Evolutionary conservation across 2,797 vertebrate genomes (phyloP).

Genomic region (Clamator glandarius): DNA sequence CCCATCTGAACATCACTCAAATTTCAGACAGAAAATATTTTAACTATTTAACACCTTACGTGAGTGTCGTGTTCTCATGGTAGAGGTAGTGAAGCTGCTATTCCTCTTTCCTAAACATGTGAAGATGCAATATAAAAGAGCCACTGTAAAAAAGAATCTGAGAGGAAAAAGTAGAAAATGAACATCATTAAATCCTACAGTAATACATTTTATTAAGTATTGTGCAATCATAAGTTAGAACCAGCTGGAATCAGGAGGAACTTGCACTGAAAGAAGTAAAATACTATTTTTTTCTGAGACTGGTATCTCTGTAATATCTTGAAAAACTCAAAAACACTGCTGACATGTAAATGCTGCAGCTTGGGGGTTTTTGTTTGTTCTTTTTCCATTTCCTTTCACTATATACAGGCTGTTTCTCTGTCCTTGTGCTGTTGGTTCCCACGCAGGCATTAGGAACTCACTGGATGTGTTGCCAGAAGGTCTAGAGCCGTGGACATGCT

Average conservation of each 20-base stretch:
- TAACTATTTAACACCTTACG: not conserved
- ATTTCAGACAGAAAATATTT: not conserved
- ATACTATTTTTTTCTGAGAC: constrained; percentile 30
- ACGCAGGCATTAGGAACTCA: not conserved
- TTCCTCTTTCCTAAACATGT: not conserved
- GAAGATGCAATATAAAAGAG: not conserved
- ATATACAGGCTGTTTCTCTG: not conserved
- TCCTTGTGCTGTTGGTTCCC: not conserved
- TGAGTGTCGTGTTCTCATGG: not conserved
- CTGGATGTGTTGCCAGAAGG: not conserved
- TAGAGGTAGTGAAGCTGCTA: not conserved
- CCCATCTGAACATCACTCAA: not conserved
- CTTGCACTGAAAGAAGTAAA: constrained; percentile 14
- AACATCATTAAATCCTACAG: not conserved
- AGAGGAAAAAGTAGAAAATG: not conserved
- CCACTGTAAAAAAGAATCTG: not conserved
- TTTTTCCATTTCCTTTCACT: constrained; percentile 31
- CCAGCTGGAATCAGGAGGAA: not conserved
- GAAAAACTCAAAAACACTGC: constrained; percentile 10
- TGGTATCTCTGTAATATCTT: not conserved
- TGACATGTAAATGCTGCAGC: not conserved
- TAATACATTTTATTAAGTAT: not conserved
- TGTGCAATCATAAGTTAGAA: not conserved
- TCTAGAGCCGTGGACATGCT: not conserved
- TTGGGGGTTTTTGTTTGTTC: not conserved